A percentile compares a stretch with the other conserved stretches of the same genome.
phyloP scores from a whole-genome alignment of 2,113 vertebrate genomes.

The Saimiri boliviensis region DNA sequence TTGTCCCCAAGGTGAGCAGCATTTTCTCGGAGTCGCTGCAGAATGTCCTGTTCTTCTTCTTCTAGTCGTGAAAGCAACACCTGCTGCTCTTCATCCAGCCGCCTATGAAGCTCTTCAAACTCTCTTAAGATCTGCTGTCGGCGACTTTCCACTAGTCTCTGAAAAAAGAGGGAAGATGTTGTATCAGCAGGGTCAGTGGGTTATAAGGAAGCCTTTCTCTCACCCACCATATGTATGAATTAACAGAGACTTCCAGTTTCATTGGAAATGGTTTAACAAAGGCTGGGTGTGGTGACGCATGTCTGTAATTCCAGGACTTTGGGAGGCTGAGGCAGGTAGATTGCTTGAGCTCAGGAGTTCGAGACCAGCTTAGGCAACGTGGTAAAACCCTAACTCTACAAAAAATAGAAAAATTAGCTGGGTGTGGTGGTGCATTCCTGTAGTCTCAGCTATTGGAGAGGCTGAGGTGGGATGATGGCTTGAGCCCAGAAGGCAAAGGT shows the following conservation, averaged over 20 bases:
- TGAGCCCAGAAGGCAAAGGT: too few relatives aligned
- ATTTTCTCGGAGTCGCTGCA: constrained; percentile 79
- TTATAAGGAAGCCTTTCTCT: background rate
- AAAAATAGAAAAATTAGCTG: too few relatives aligned
- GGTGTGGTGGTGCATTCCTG: too few relatives aligned
- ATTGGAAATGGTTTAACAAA: background rate
- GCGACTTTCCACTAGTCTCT: constrained; percentile 91
- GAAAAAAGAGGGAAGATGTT: background rate
- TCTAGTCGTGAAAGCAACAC: constrained; percentile 74
- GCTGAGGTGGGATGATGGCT: too few relatives aligned
- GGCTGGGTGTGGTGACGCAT: too few relatives aligned
- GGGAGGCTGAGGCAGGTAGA: too few relatives aligned
- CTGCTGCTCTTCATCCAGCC: constrained; percentile 84
- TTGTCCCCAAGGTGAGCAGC: constrained; percentile 75
- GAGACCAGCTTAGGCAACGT: too few relatives aligned
- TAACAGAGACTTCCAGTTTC: background rate
- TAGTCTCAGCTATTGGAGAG: too few relatives aligned
- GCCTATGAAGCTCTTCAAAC: constrained; percentile 92
- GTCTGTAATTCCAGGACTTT: too few relatives aligned
- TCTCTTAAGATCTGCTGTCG: constrained; percentile 91
- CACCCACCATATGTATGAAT: background rate
- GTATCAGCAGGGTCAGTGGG: background rate
- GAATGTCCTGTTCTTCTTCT: constrained; percentile 80
- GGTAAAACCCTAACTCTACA: too few relatives aligned
- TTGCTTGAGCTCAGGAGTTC: too few relatives aligned